Evolutionary conservation across 2,113 vertebrate species (phyloP), one percentile per base, ranked within the genome.

Genomic region (Amazona vittata): DNA sequence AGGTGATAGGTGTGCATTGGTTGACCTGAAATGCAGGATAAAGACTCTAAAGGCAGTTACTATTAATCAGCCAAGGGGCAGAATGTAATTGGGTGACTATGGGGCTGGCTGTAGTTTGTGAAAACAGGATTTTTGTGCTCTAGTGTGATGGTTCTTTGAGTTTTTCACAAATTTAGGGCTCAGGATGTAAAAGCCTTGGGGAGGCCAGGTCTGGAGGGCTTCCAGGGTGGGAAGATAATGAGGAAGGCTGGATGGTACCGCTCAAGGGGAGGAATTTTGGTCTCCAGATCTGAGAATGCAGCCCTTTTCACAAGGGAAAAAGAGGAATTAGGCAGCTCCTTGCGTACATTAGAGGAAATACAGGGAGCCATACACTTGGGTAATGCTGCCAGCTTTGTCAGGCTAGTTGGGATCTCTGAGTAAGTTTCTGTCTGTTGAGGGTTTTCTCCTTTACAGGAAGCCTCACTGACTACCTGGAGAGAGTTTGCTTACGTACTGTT

Each of bases 1-100:
- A 85, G 8, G 67, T 22, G 50, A 3, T 33, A 3, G 0, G 3
- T 43, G 39, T 28, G 20, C 1, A 0, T 2, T 59, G 43, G 37
- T 9, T 59, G 65, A 13, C 64, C 80, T 60, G 76, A 60, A 79
- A 26, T 17, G 20, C 35, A 13, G 71, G 63, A 35, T 28, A 63
- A 46, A 77, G 43, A 43, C 53, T 60, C 53, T 88, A 6, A 31
- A 37, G 70, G 79, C 64, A 43, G 35, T 43, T 50, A 5, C 35
- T 35, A 2, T 33, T 60, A 41, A n/a, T 78, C 35, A 39, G 50
- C 37, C 16, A 6, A 37, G 43, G 43, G 37, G 15, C 9, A 25
- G 20, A 74, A 33, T 43, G n/a, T 21, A 41, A 63, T 4, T 31
- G 49, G 43, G 41, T 5, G 2, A 49, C 78, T 12, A 16, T 4